These are phyloP conservation scores for Gari tellinella DNA, from an alignment of 2,888 invertebrate genomes.

Conservation along the genomic window DNA sequence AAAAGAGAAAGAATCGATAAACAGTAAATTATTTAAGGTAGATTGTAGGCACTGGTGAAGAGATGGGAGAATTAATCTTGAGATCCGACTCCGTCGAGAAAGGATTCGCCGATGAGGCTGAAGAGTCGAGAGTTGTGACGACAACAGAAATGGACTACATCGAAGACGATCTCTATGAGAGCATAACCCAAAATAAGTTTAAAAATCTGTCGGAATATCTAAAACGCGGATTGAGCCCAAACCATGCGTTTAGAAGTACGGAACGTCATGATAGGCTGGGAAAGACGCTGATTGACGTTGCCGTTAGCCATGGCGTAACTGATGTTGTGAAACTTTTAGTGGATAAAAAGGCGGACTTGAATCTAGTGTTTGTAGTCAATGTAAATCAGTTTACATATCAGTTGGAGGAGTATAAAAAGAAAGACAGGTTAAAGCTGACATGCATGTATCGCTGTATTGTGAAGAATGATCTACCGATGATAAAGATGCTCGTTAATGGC, in stretches of 20 bases:
- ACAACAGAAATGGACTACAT: slow-evolving; percentile 71
- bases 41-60: too few species aligned
- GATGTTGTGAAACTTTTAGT: slow-evolving; percentile 65
- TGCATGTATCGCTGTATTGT: slow-evolving; percentile 73
- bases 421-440: slow-evolving; percentile 69
- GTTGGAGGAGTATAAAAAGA: slow-evolving; percentile 62
- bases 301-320: slow-evolving; percentile 61
- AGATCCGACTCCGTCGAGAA: too few species aligned
- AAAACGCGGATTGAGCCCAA: slow-evolving; percentile 65
- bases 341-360: slow-evolving; percentile 65
- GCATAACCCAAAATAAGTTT: slow-evolving; percentile 58
- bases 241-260: slow-evolving; percentile 72
- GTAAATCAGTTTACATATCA: slow-evolving; percentile 63
- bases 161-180: slow-evolving; percentile 69
- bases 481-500: slow-evolving; percentile 68
- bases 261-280: slow-evolving; percentile 66
- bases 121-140: slow-evolving; percentile 27
- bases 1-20: too few species aligned
- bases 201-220: slow-evolving; percentile 61
- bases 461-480: slow-evolving; percentile 65
- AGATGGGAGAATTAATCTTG: too few species aligned
- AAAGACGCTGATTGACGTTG: slow-evolving; percentile 70
- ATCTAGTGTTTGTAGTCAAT: slow-evolving; percentile 71
- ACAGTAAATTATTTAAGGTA: too few species aligned
- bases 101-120: background rate